Evolutionary conservation across 2,113 vertebrate species (phyloP).

Genomic region (Struthio camelus): DNA sequence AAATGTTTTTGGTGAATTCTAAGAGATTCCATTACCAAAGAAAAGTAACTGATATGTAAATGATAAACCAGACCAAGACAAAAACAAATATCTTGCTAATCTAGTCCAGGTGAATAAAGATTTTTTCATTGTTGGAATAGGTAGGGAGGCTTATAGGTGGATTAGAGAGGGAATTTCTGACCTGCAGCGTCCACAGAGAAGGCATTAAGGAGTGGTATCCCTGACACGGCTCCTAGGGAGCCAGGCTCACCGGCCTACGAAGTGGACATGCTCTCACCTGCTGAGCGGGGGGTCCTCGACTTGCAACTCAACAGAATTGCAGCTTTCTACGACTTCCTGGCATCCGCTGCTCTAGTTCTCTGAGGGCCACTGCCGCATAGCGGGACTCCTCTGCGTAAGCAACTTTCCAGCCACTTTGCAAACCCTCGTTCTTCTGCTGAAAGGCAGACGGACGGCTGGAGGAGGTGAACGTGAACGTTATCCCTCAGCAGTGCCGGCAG

Average conservation of each 20-base stretch:
- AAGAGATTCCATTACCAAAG: background rate
- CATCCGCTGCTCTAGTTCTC: slow-evolving; percentile 28
- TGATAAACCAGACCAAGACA: background rate
- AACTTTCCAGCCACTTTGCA: slow-evolving; percentile 28
- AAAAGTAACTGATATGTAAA: background rate
- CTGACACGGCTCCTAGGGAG: background rate
- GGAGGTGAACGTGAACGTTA: background rate
- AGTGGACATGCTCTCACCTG: background rate
- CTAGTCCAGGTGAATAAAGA: background rate
- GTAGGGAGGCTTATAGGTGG: background rate
- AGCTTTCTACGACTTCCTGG: slow-evolving; percentile 6
- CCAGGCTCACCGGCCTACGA: slow-evolving; percentile 18
- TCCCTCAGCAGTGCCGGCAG: background rate
- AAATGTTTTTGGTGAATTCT: too few relatives aligned
- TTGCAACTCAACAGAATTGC: background rate
- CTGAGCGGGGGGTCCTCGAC: background rate
- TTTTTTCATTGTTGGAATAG: background rate
- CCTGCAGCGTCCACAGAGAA: background rate
- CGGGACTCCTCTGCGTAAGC: background rate
- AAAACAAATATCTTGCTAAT: background rate
- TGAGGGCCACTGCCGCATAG: slow-evolving; percentile 9
- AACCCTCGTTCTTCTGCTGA: slow-evolving; percentile 5
- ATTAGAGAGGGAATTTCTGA: background rate
- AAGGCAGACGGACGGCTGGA: background rate
- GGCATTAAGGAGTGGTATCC: background rate